phyloP scores from a whole-genome alignment of 2,797 vertebrate species.

The Lophotriccus pileatus region DNA sequence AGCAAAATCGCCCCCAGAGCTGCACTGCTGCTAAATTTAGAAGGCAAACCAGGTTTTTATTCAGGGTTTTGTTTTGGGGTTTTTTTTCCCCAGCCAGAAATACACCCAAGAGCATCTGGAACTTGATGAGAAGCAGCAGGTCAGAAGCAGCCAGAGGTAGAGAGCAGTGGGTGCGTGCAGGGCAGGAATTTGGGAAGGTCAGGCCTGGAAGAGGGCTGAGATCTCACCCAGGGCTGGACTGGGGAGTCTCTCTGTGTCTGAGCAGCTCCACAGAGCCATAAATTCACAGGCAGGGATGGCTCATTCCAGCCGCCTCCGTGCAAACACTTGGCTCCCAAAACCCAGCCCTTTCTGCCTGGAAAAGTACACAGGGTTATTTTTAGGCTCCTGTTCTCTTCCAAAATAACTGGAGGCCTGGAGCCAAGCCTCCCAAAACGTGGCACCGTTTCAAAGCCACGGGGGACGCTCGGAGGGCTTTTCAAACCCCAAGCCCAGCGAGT shows the following conservation, averaged over 20 bases:
- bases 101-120: neutral
- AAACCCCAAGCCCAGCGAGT: neutral
- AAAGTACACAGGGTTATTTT: conserved; percentile 69
- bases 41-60: conserved; percentile 5
- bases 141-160: neutral
- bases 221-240: neutral
- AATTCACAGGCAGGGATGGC: neutral
- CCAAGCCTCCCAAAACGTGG: conserved; percentile 34
- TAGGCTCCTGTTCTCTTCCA: conserved; percentile 49
- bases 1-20: conserved; percentile 36
- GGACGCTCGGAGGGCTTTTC: conserved; percentile 46
- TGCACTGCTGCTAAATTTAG: conserved; percentile 38
- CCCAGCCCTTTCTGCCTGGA: conserved; percentile 32
- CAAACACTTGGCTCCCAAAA: conserved; percentile 31
- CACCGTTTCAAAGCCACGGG: conserved; percentile 53
- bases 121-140: neutral
- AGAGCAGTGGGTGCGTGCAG: neutral
- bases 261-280: neutral
- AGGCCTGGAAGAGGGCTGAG: neutral
- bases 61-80: neutral
- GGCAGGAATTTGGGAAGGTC: neutral
- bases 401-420: conserved; percentile 50
- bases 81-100: neutral
- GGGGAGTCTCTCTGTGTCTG: neutral
- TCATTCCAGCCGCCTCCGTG: conserved; percentile 20